Percentiles rank a stretch among this genome's conserved stretches.
Evolutionary conservation across 2,113 vertebrate species (phyloP).

Genomic region (Carassius gibelio): DNA sequence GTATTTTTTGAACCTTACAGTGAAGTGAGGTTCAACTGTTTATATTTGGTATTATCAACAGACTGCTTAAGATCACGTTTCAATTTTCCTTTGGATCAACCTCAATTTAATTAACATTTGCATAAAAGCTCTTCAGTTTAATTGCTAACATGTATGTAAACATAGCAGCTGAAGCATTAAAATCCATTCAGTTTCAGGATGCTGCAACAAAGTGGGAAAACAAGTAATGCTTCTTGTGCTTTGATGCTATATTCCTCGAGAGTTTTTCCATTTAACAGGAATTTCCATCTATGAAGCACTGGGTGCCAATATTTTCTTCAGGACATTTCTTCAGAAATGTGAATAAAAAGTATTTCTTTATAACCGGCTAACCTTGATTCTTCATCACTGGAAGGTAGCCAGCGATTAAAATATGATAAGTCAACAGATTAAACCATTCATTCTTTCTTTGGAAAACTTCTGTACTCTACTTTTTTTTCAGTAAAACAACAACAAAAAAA

Average conservation of each 20-base stretch:
- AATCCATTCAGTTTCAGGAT: neutral
- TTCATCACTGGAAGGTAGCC: neutral
- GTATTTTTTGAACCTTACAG: neutral
- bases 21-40: neutral
- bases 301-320: neutral
- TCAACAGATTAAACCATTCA: neutral
- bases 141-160: neutral
- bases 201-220: neutral
- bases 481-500: too few relatives aligned
- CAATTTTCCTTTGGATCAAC: neutral
- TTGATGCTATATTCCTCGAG: neutral
- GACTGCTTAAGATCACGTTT: neutral
- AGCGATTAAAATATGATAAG: neutral
- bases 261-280: neutral
- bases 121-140: neutral
- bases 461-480: neutral
- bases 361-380: neutral
- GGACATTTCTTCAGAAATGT: neutral
- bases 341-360: slow-evolving; percentile 24
- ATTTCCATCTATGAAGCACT: neutral
- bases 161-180: neutral
- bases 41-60: neutral
- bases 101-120: neutral
- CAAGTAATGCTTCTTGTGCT: neutral
- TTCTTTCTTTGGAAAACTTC: neutral